Conservation (phyloP, 1,140 invertebrate genomes). For the Arion vulgaris region DNA sequence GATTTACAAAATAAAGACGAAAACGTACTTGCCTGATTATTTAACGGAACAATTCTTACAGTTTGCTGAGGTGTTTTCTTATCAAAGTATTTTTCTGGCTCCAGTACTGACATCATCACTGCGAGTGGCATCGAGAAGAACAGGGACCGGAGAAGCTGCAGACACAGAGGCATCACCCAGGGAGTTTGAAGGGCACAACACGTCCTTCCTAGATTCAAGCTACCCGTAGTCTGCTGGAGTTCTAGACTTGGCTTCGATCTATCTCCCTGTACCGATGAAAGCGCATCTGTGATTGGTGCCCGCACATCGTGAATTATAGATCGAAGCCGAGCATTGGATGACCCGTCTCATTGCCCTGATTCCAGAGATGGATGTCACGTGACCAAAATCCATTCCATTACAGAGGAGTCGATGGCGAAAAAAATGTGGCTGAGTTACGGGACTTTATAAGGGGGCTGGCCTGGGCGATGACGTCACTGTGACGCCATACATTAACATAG, state of each 20-base stretch:
- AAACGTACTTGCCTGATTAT: too few relatives aligned
- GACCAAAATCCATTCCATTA: background rate
- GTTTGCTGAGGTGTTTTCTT: too few relatives aligned
- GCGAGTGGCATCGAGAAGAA: background rate
- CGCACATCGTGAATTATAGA: slow-evolving; percentile 20
- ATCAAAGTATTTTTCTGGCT: background rate
- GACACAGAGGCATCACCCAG: background rate
- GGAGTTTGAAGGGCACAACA: background rate
- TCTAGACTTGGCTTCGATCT: slow-evolving; percentile 14
- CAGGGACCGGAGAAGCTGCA: background rate
- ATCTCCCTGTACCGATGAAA: background rate
- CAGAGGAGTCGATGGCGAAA: background rate
- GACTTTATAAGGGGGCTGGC: background rate
- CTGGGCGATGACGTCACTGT: slow-evolving; percentile 8
- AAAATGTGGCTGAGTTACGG: background rate
- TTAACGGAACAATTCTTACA: too few relatives aligned
- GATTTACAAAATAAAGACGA: too few relatives aligned
- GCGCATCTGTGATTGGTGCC: slow-evolving; percentile 16
- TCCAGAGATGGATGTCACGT: slow-evolving; percentile 18
- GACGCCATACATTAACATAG: slow-evolving; percentile 28
- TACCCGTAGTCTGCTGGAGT: background rate
- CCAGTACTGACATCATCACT: background rate
- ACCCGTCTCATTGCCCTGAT: background rate
- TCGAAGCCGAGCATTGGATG: slow-evolving; percentile 17
- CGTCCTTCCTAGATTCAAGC: background rate